A percentile compares a stretch with the other conserved stretches of the same genome.
Conservation (phyloP, 2,797 vertebrate genomes). For the Cebuella pygmaea region DNA sequence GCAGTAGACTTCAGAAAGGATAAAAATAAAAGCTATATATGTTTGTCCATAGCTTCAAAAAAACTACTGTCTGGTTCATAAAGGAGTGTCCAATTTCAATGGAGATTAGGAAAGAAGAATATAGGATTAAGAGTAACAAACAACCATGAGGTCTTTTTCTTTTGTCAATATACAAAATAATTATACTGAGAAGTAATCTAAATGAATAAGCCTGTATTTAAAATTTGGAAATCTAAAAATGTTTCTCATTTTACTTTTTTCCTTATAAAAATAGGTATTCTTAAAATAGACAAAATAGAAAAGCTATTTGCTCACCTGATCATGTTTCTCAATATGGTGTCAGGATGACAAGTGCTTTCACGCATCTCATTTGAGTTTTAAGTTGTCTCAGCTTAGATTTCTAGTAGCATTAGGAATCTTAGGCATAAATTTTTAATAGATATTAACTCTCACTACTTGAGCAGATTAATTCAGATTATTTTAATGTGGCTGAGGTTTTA, state of each 20-base stretch:
- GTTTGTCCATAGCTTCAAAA: conserved; percentile 23
- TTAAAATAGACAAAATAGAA: conserved; percentile 43
- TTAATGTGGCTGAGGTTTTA: conserved; percentile 33
- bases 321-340: background rate
- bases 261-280: conserved; percentile 41
- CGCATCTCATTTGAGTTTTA: conserved; percentile 14
- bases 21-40: conserved; percentile 15
- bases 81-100: background rate
- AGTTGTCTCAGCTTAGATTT: conserved; percentile 46
- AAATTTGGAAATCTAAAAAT: conserved; percentile 49
- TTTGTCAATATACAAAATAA: background rate
- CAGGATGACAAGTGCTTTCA: background rate
- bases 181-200: conserved; percentile 47
- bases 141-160: conserved; percentile 22
- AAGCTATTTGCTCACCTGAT: conserved; percentile 44
- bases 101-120: background rate
- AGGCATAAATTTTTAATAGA: background rate
- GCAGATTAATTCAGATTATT: conserved; percentile 31
- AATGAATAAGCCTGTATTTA: conserved; percentile 23
- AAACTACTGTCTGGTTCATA: background rate
- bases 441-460: background rate
- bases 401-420: background rate
- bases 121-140: background rate
- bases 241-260: conserved; percentile 49
- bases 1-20: conserved; percentile 10